phyloP scores from a whole-genome alignment of 2,888 invertebrate species.

The Oligia fasciuncula region DNA sequence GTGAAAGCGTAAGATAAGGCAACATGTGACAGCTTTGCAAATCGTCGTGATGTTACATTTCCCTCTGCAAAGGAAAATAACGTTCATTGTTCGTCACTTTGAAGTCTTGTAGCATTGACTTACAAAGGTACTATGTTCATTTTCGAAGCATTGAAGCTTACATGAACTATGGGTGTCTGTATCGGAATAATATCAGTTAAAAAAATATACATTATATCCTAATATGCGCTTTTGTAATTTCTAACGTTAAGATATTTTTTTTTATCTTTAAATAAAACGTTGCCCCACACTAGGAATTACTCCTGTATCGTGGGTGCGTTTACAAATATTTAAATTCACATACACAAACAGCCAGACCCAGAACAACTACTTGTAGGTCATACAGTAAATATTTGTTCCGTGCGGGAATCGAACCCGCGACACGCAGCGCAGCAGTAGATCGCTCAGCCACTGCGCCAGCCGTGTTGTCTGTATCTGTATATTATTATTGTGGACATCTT shows the following conservation, averaged over 20 bases:
- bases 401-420: too few species aligned
- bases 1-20: background rate
- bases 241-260: background rate
- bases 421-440: too few species aligned
- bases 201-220: background rate
- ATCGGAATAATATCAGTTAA: background rate
- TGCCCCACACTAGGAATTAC: too few species aligned
- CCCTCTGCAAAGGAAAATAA: background rate
- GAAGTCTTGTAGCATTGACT: background rate
- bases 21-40: background rate
- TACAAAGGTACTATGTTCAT: background rate
- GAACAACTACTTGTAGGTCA: too few species aligned
- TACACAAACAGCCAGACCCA: too few species aligned
- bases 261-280: too few species aligned
- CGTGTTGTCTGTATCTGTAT: too few species aligned
- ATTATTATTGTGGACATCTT: background rate
- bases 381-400: too few species aligned
- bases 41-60: background rate
- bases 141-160: background rate
- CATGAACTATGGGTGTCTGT: background rate
- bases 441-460: too few species aligned
- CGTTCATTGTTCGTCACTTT: background rate
- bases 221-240: background rate
- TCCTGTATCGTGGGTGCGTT: too few species aligned
- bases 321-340: too few species aligned